phyloP scores from a whole-genome alignment of 1,140 invertebrate species.

The Eubasilissa regina region DNA sequence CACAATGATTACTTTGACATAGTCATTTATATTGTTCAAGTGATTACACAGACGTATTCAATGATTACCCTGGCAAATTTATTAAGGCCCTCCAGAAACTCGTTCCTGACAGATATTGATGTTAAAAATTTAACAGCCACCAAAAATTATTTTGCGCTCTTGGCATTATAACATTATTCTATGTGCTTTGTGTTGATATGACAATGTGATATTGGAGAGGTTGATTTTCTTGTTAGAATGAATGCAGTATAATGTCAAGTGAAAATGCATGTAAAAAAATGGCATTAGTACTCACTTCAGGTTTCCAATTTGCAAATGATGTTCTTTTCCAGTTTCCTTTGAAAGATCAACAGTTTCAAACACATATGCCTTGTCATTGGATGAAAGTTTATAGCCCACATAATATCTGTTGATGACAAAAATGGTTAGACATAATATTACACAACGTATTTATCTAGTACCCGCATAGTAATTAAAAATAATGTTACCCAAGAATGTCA shows the following conservation, averaged over 20 bases:
- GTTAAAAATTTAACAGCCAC: no score
- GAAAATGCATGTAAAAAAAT: conserved; percentile 31
- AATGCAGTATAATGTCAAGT: background rate
- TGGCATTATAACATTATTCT: no score
- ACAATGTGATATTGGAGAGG: no score
- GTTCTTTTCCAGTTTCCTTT: conserved; percentile 92
- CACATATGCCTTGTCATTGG: conserved; percentile 90
- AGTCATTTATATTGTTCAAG: no score
- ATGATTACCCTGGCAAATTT: no score
- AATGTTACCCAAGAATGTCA: conserved; percentile 83
- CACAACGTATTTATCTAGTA: conserved; percentile 12
- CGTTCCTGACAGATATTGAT: no score
- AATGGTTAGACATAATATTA: conserved; percentile 5
- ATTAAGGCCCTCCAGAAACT: no score
- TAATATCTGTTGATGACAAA: conserved; percentile 77
- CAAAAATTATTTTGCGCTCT: no score
- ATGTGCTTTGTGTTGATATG: no score
- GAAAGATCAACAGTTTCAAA: conserved; percentile 95
- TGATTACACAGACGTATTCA: no score
- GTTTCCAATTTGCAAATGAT: conserved; percentile 86
- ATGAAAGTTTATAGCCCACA: conserved; percentile 91
- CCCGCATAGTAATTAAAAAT: background rate
- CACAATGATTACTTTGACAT: no score
- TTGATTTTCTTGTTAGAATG: no score
- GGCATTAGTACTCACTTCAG: conserved; percentile 76